Base-by-base conservation (phyloP, 2,797 vertebrate genomes). In the Leptoclinus maculatus region DNA sequence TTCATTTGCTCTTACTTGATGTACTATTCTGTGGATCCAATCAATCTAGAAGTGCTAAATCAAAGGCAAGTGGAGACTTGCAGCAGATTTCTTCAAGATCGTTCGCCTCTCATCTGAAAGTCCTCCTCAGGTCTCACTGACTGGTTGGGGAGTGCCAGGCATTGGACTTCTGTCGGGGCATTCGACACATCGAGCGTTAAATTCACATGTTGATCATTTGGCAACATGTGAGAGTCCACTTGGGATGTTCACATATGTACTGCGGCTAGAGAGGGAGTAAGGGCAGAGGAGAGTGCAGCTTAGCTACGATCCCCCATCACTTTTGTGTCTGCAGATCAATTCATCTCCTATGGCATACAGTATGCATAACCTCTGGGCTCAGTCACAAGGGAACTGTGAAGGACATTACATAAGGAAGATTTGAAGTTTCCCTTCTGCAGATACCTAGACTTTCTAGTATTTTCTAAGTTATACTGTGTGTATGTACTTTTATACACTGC, bases 361-460 rank as follows among this genome's bases (percentile, higher is more conserved):
- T 57, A 25, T 32, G 29, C 38, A 45, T 27, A 16, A 60, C n/a
- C 62, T 78, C 25, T 80, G 58, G 19, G n/a, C 34, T 56, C 38
- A 39, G 13, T 74, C 38, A 51, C 23, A 54, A 36, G 45, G 19
- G 8, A 39, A 43, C 54, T 34, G 17, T 43, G 17, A 78, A 8
- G 41, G 36, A 57, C 54, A 59, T 36, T 25, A 64, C 5, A 74
- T 32, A 7, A 29, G 57, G 53, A 59, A 25, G 21, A 0, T 60
- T 16, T 5, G 3, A 49, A 29, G 51, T 45, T 51, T 67, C n/a
- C 59, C 27, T 63, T 79, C 23, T 53, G 58, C 69, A 71, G 36
- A 39, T 53, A 23, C 3, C 16, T 25, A 34, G n/a, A 12, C 1
- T 58, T 67, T 67, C 7, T 23, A 54, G 23, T 53, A 13, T n/a